Evolutionary conservation across 2,113 vertebrate genomes (phyloP), one percentile per base, ranked within the genome.

Genomic region (Megaleporinus macrocephalus): DNA sequence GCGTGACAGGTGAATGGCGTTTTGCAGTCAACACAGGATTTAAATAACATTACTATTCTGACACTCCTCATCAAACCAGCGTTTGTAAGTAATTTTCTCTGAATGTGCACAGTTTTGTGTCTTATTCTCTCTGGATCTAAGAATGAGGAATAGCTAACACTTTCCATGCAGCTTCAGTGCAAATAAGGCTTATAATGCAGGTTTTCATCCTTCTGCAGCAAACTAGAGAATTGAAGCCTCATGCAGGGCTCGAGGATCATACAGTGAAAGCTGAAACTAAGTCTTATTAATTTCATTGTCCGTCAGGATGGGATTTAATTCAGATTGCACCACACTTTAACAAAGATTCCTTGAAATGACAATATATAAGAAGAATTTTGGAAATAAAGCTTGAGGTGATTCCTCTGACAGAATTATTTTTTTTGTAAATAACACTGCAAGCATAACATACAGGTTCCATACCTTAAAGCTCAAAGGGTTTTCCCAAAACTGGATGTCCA

Each of bases 161-260:
- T 61, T 27, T 49, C 27, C 29, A 53, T n/a, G 18, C 5, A 30
- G 26, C 44, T 62, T 53, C 16, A 59, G 24, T 61, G 36, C 2
- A 72, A 24, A 73, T 24, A 33, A 14, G 2, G 62, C 15, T 12
- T 22, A 33, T 22, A 73, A 49, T 27, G 36, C 27, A n/a, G n/a
- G 22, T 51, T 65, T 74, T 29, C 24, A 26, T 73, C 61, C 73
- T 49, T 73, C 41, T 36, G 73, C 26, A 73, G 70, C 47, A 66
- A 51, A 18, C 22, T 27, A 14, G 4, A 68, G 27, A 47, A 41
- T 29, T 27, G 12, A 16, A 68, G 47, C 29, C 29, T 81, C n/a
- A 55, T 65, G 6, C 36, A 12, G 30, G n/a, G 61, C 7, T 36
- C 3, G 36, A 36, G 36, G 1, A 72, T 79, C 36, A 71, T 33